A percentile compares a stretch with the other conserved stretches of the same genome.
phyloP scores from a whole-genome alignment of 2,888 invertebrate genomes.

The Brachynemurus nebulosus region DNA sequence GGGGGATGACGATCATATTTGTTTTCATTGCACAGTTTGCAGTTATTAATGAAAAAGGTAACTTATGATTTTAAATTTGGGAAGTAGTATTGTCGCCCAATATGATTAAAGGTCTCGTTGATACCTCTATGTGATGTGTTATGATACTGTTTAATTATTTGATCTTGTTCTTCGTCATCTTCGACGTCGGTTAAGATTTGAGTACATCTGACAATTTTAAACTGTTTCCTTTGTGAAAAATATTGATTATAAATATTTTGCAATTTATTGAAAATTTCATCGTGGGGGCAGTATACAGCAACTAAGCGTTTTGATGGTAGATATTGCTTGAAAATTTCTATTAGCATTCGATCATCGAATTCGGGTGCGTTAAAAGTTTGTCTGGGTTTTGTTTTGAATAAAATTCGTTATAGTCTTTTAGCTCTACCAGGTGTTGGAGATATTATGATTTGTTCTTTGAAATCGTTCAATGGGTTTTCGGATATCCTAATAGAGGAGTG shows the following conservation, averaged over 20 bases:
- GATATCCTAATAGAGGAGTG: not conserved
- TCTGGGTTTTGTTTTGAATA: no score
- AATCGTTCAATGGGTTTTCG: not conserved
- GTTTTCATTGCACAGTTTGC: conserved; percentile 8
- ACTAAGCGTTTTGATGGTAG: no score
- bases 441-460: not conserved
- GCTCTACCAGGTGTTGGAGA: no score
- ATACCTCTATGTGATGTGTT: conserved; percentile 15
- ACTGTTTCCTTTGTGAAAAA: not conserved
- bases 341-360: no score
- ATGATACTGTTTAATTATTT: conserved; percentile 13
- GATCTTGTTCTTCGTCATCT: conserved; percentile 7
- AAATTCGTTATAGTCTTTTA: no score
- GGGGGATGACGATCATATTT: conserved; percentile 12
- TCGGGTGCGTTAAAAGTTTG: no score
- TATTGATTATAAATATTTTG: not conserved
- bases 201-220: not conserved
- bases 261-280: not conserved
- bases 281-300: not conserved
- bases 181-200: conserved; percentile 6
- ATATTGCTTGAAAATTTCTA: no score
- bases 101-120: conserved; percentile 13
- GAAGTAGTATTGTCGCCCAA: conserved; percentile 14
- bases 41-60: conserved; percentile 8
- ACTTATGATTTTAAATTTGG: conserved; percentile 10